Evolutionary conservation across 1,140 invertebrate species (phyloP).

Genomic region (Samia ricini): DNA sequence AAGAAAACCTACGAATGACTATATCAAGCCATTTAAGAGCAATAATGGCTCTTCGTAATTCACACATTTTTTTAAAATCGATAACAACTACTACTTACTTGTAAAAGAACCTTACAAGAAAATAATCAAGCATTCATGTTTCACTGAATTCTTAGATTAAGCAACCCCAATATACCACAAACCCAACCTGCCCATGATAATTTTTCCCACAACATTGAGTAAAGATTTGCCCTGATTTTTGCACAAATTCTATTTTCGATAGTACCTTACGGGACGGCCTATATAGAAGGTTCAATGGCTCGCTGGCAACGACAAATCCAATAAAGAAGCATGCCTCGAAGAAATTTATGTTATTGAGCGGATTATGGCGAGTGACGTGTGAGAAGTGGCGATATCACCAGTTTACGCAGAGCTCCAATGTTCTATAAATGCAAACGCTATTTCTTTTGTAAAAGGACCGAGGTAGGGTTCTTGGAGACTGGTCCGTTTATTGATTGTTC

Average conservation of each 20-base stretch:
- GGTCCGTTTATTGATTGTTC: slow-evolving; percentile 66
- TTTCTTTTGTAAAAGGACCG: slow-evolving; percentile 23
- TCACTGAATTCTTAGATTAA: not conserved
- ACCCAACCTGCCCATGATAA: slow-evolving; percentile 2
- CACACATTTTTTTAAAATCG: not conserved
- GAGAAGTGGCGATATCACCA: slow-evolving; percentile 47
- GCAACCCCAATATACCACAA: not conserved
- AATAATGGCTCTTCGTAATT: no score
- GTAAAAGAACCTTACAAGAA: not conserved
- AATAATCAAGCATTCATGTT: not conserved
- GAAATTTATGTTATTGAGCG: slow-evolving; percentile 72
- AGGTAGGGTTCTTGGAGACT: slow-evolving; percentile 45
- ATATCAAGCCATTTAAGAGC: no score
- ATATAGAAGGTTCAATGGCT: slow-evolving; percentile 51
- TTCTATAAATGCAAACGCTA: slow-evolving; percentile 22
- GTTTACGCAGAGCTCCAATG: slow-evolving; percentile 29
- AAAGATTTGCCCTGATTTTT: slow-evolving; percentile 25
- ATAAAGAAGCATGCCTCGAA: slow-evolving; percentile 63
- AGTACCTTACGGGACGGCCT: slow-evolving; percentile 35
- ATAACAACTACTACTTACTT: not conserved
- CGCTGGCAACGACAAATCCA: slow-evolving; percentile 59
- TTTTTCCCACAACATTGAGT: slow-evolving; percentile 6
- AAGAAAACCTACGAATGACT: no score
- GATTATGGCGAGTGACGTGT: slow-evolving; percentile 65
- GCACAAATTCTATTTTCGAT: slow-evolving; percentile 48